Evolutionary conservation across 2,797 vertebrate species (phyloP).

Genomic region (Furcifer pardalis): DNA sequence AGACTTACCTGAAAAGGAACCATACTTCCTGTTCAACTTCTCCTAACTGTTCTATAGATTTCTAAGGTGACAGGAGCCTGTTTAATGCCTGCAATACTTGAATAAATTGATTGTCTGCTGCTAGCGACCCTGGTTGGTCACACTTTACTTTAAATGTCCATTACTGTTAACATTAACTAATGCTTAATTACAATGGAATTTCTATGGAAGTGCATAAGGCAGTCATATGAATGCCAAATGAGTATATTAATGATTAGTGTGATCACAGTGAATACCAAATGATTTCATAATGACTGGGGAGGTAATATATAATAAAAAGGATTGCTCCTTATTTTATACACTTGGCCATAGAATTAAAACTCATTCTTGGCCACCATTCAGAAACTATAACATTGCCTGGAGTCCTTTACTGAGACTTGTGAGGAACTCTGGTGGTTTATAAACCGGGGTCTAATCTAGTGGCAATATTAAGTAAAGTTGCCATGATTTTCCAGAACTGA

Average conservation of each 20-base stretch:
- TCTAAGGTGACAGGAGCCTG: constrained; percentile 37
- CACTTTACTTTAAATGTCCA: constrained; percentile 72
- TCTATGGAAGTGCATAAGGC: constrained; percentile 72
- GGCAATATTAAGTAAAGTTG: background rate
- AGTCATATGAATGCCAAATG: constrained; percentile 74
- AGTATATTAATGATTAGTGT: constrained; percentile 77
- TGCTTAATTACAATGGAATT: constrained; percentile 78
- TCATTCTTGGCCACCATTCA: constrained; percentile 67
- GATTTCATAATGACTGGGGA: constrained; percentile 77
- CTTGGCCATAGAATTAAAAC: constrained; percentile 65
- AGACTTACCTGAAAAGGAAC: constrained; percentile 27
- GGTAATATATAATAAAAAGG: constrained; percentile 71
- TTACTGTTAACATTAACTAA: constrained; percentile 80
- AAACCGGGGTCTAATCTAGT: constrained; percentile 4
- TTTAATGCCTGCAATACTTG: constrained; percentile 42
- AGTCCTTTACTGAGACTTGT: constrained; percentile 54
- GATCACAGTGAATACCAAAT: constrained; percentile 79
- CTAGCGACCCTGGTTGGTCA: constrained; percentile 65
- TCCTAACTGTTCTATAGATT: constrained; percentile 46
- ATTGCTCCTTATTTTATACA: constrained; percentile 69
- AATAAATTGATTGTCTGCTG: constrained; percentile 63
- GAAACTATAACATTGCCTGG: constrained; percentile 56
- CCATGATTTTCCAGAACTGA: constrained; percentile 44
- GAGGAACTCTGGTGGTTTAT: constrained; percentile 28
- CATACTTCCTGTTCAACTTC: constrained; percentile 47